Conservation (phyloP, 1,140 invertebrate species). For the Holcopasites calliopsidis region DNA sequence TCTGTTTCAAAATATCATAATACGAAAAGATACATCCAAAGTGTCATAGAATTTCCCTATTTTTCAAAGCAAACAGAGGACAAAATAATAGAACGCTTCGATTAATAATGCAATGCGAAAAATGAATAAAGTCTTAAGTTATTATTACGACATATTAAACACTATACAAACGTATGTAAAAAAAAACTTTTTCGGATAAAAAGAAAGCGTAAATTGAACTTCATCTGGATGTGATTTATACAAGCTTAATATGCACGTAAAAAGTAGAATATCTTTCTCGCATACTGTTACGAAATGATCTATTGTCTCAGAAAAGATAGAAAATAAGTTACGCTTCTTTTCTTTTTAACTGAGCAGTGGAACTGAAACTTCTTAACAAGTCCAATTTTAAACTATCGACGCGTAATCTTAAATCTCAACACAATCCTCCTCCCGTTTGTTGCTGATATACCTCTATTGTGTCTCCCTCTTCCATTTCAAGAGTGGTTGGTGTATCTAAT, state of each 20-base stretch:
- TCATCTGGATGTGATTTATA: neutral
- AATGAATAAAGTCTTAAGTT: neutral
- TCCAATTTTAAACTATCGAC: slow-evolving; percentile 58
- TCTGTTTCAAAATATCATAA: neutral
- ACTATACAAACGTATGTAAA: slow-evolving; percentile 8
- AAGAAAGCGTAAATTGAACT: neutral
- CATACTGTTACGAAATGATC: slow-evolving; percentile 19
- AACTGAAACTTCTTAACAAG: slow-evolving; percentile 60
- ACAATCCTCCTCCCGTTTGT: slow-evolving; percentile 91
- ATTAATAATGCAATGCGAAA: neutral
- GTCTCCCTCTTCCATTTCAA: slow-evolving; percentile 97
- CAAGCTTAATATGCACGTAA: slow-evolving; percentile 12
- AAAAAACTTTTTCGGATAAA: neutral
- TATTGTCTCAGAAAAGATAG: slow-evolving; percentile 25
- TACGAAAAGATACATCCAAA: neutral
- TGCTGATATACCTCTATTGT: slow-evolving; percentile 98
- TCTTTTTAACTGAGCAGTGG: slow-evolving; percentile 49
- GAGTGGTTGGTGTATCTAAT: slow-evolving; percentile 91
- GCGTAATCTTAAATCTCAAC: slow-evolving; percentile 60
- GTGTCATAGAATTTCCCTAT: neutral
- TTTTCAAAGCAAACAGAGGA: slow-evolving; percentile 1
- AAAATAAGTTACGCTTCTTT: slow-evolving; percentile 42
- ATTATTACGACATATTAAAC: slow-evolving; percentile 1
- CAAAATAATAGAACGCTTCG: slow-evolving; percentile 18
- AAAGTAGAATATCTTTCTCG: slow-evolving; percentile 15